Conservation (phyloP, 2,888 invertebrate genomes). For the Malthinus seriepunctatus region DNA sequence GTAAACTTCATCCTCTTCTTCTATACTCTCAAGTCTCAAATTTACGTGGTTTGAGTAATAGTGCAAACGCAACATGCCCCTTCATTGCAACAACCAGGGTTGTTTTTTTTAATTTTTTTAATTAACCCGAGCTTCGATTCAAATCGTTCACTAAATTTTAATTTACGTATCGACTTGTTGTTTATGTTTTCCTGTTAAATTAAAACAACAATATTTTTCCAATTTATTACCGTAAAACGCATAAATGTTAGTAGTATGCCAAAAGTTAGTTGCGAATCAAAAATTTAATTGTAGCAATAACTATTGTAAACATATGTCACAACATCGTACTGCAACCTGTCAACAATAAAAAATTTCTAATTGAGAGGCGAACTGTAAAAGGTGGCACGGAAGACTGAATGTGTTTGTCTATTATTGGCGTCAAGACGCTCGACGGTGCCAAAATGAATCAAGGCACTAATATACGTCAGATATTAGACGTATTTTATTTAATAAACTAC, state of each 20-base stretch:
- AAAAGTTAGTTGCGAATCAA: neutral
- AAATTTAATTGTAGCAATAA: slow-evolving; percentile 13
- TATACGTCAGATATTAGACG: slow-evolving; percentile 14
- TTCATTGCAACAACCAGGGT: slow-evolving; percentile 41
- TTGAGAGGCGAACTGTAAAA: slow-evolving; percentile 42
- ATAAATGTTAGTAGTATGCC: neutral
- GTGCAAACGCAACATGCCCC: slow-evolving; percentile 80
- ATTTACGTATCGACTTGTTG: neutral
- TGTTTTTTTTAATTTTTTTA: neutral
- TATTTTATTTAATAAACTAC: too few species aligned
- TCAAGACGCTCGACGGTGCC: slow-evolving; percentile 38
- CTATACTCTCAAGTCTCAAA: slow-evolving; percentile 64
- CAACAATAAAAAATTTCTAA: slow-evolving; percentile 26
- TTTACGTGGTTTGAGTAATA: slow-evolving; percentile 79
- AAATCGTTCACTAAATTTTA: slow-evolving; percentile 25
- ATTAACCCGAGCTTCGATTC: slow-evolving; percentile 5
- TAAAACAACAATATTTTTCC: too few species aligned
- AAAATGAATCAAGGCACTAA: slow-evolving; percentile 21
- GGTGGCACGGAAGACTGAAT: slow-evolving; percentile 41
- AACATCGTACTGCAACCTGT: slow-evolving; percentile 5
- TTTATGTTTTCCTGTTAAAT: too few species aligned
- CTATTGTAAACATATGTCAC: slow-evolving; percentile 5
- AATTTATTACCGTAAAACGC: too few species aligned
- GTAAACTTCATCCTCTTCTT: slow-evolving; percentile 67
- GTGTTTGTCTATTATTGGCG: slow-evolving; percentile 43